phyloP scores from a whole-genome alignment of 2,113 vertebrate genomes.

The Neogobius melanostomus region DNA sequence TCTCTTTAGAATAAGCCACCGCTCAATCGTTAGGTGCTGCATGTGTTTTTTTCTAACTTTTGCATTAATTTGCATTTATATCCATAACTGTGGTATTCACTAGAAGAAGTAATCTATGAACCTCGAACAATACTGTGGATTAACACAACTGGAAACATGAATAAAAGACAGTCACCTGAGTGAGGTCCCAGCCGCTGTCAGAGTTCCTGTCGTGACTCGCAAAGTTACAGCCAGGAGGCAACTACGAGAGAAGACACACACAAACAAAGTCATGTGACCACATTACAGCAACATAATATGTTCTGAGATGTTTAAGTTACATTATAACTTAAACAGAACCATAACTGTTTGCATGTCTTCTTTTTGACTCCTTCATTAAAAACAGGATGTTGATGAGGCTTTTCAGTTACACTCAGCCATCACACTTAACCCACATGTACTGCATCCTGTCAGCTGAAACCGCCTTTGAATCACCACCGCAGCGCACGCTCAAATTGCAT shows the following conservation, averaged over 20 bases:
- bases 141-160: no score
- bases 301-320: no score
- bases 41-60: not conserved
- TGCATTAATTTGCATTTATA: not conserved
- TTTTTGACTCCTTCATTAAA: slow-evolving; percentile 17
- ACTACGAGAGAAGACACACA: slow-evolving; percentile 41
- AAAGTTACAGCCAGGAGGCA: slow-evolving; percentile 66
- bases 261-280: slow-evolving; percentile 9
- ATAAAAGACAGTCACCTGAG: slow-evolving; percentile 61
- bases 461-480: slow-evolving; percentile 1
- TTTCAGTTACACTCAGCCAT: slow-evolving; percentile 7
- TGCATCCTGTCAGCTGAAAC: slow-evolving; percentile 36
- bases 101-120: slow-evolving; percentile 12
- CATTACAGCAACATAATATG: not conserved
- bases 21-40: not conserved
- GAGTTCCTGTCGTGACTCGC: slow-evolving; percentile 59
- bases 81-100: not conserved
- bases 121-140: no score
- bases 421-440: not conserved
- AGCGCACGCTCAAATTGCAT: not conserved
- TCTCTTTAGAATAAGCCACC: not conserved
- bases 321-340: not conserved
- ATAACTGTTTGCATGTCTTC: not conserved
- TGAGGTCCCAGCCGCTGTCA: slow-evolving; percentile 63
- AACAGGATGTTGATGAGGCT: slow-evolving; percentile 44